A percentile compares a stretch with the other conserved stretches of the same genome.
These are phyloP conservation scores for Hydropotes inermis DNA, from an alignment of 2,113 vertebrate species.

Conservation along the genomic window DNA sequence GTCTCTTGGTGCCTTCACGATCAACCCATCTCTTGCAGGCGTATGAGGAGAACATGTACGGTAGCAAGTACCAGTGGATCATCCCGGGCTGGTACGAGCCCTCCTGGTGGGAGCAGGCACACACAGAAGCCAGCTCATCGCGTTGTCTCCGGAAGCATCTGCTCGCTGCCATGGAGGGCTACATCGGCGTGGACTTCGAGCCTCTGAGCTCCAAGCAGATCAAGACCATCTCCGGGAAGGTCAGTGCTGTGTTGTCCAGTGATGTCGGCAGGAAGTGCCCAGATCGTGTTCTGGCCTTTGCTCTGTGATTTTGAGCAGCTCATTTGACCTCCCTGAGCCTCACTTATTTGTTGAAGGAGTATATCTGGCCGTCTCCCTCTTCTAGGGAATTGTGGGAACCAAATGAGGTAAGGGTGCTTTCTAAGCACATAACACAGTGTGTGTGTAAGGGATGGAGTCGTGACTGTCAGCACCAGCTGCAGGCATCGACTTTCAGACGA, in stretches of 20 bases:
- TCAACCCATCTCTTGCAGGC: constrained; percentile 82
- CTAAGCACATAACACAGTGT: no score
- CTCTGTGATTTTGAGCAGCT: not conserved
- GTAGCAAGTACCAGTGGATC: constrained; percentile 99
- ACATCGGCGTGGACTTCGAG: constrained; percentile 98
- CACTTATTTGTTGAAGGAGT: not conserved
- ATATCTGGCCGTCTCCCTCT: not conserved
- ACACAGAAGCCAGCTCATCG: constrained; percentile 86
- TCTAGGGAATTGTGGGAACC: not conserved
- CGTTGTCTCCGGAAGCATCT: constrained; percentile 94
- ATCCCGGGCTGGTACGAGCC: constrained; percentile 99
- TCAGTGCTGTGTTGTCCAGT: constrained; percentile 77
- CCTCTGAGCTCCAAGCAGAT: constrained; percentile 94
- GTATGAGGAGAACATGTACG: constrained; percentile 96
- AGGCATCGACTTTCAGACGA: not conserved
- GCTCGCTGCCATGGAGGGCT: constrained; percentile 96
- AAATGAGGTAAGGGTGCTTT: not conserved
- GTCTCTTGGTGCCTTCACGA: not conserved
- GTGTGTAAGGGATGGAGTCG: accelerated
- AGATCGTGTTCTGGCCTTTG: not conserved
- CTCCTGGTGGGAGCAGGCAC: constrained; percentile 96
- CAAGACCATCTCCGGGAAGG: constrained; percentile 97
- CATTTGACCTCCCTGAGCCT: not conserved
- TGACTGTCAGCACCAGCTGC: not conserved
- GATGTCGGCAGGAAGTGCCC: not conserved